These are phyloP conservation scores for Leptosomus discolor DNA, from an alignment of 2,113 vertebrate species.

Conservation along the genomic window DNA sequence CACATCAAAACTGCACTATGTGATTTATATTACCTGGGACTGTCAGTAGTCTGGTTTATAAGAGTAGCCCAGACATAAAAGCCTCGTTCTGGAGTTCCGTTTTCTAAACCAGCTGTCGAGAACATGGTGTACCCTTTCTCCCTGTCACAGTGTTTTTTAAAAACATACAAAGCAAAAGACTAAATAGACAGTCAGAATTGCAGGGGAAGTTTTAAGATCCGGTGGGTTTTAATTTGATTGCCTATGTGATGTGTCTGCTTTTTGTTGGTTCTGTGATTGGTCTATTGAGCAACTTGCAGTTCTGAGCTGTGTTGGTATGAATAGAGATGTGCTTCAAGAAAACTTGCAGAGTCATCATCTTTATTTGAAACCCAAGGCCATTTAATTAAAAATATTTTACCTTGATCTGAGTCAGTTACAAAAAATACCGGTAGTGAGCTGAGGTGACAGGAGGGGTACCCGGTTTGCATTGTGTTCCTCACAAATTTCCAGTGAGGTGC, in stretches of 20 bases:
- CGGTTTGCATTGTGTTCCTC: neutral
- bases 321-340: neutral
- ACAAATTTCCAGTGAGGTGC: neutral
- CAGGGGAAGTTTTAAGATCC: neutral
- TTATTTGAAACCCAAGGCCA: neutral
- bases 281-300: neutral
- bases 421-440: neutral
- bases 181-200: neutral
- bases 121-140: neutral
- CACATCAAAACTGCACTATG: slow-evolving; percentile 22
- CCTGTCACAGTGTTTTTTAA: neutral
- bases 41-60: neutral
- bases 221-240: neutral
- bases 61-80: neutral
- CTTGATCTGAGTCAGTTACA: neutral
- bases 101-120: neutral
- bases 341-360: neutral
- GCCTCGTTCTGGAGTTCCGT: neutral
- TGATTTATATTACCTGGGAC: neutral
- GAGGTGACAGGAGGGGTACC: neutral
- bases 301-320: neutral
- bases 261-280: neutral
- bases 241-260: neutral
- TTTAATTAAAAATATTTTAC: neutral
- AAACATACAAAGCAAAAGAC: neutral